phyloP scores from a whole-genome alignment of 2,797 vertebrate species.

The Allobates femoralis region DNA sequence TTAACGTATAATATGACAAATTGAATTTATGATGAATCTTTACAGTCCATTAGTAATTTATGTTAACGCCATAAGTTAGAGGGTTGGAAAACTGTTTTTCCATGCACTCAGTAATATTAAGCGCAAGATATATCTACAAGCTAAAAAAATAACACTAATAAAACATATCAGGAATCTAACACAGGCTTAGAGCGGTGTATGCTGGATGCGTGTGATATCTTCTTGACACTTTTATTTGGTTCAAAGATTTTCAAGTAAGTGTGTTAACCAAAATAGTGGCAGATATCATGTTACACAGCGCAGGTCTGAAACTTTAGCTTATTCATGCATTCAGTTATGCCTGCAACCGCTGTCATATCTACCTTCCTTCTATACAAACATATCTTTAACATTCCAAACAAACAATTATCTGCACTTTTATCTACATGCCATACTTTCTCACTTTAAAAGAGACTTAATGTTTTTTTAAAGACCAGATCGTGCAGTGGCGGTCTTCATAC shows the following conservation, averaged over 20 bases:
- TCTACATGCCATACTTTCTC: neutral
- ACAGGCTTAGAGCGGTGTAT: neutral
- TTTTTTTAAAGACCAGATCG: neutral
- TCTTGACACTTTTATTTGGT: conserved; percentile 54
- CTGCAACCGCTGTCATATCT: conserved; percentile 6
- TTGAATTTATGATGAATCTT: neutral
- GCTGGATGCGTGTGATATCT: conserved; percentile 33
- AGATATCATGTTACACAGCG: conserved; percentile 37
- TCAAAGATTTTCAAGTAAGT: conserved; percentile 54
- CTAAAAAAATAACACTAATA: conserved; percentile 26
- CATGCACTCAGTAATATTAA: neutral
- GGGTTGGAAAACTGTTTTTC: neutral
- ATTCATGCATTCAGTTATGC: conserved; percentile 32
- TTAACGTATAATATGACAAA: neutral
- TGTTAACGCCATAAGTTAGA: conserved; percentile 7
- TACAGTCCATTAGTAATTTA: conserved; percentile 1
- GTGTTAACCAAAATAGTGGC: conserved; percentile 46
- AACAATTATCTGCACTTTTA: neutral
- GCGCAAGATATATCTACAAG: neutral
- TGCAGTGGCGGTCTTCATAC: neutral
- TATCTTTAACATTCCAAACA: conserved; percentile 18
- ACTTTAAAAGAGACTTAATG: neutral
- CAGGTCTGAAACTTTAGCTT: conserved; percentile 12
- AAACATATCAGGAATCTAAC: conserved; percentile 15
- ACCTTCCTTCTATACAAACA: neutral